These are phyloP conservation scores for Auanema freiburgensis DNA, from an alignment of 2,888 invertebrate genomes.

Conservation along the genomic window DNA sequence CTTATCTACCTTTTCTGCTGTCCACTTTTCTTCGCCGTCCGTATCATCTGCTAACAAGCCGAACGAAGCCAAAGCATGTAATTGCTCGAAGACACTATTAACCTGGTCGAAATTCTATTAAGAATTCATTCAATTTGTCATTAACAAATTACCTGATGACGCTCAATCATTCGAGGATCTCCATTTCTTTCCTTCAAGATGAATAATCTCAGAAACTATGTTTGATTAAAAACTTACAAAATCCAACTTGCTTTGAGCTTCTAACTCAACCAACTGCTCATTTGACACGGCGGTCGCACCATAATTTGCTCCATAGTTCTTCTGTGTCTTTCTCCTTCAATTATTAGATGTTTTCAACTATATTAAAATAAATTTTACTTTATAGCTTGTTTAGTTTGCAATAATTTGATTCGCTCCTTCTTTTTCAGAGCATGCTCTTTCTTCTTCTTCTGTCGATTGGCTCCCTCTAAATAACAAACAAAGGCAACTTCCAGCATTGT, in stretches of 20 bases:
- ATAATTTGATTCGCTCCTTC: conserved; percentile 33
- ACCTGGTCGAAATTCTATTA: conserved; percentile 14
- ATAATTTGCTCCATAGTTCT: conserved; percentile 28
- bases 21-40: conserved; percentile 52
- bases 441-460: conserved; percentile 37
- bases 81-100: conserved; percentile 38
- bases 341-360: too few species aligned
- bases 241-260: neutral
- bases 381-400: conserved; percentile 14
- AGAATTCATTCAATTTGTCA: neutral
- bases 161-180: too few species aligned
- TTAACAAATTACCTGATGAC: too few species aligned
- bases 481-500: conserved; percentile 61
- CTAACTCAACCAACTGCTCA: conserved; percentile 6
- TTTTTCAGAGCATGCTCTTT: conserved; percentile 36
- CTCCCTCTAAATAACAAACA: conserved; percentile 53
- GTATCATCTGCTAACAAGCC: conserved; percentile 35
- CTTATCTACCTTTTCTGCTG: conserved; percentile 53
- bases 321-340: conserved; percentile 28
- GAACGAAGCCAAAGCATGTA: conserved; percentile 43
- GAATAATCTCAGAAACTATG: too few species aligned
- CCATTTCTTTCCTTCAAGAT: too few species aligned
- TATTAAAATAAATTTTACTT: neutral
- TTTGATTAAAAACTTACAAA: neutral
- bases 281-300: conserved; percentile 31